Base-by-base conservation (phyloP, 2,797 vertebrate species). In the Acanthis flammea region DNA sequence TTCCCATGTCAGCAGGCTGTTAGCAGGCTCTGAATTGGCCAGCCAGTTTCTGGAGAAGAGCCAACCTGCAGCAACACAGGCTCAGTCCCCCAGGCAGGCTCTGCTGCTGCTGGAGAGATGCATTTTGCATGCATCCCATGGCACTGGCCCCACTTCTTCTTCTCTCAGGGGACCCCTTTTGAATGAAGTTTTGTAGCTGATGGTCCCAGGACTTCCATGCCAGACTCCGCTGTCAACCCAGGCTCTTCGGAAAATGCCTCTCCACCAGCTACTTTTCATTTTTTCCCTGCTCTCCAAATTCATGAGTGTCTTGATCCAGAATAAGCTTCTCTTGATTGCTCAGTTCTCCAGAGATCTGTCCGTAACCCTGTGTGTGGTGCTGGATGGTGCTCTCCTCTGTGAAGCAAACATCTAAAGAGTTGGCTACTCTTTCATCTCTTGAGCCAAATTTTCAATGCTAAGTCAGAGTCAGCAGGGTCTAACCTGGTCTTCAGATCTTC, bases 1-100 rank as follows among this genome's bases (percentile, higher is more conserved):
- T 95, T 96, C 91, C 91, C 51, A 33, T 62, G 82, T 94, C 94
- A 94, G 76, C 95, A 94, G 90, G 93, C 94, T 91, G 91, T 96
- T 96, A 91, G 94, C 85, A 94, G 89, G 62, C 79, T 96, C 91
- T 50, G 95, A 94, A 70, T 33, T 78, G 89, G 91, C 92, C 86
- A 76, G 10, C 19, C 0, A 0, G 23, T 66, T 92, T 72, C 85
- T 94, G 95, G 95, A 95, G 82, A 33, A 0, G 3, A 91, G 92
- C 92, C 95, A 96, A 66, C 15, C 50, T 3, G 86, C 91, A 83
- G 72, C 93, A 45, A 54, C 6, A 5, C 0, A 0, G 71, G 71
- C 67, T 88, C 18, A 2, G 71, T 45, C 41, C 84, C 62, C 21
- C 2, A 27, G 67, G 42, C 60, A 70, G 42, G 44, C 10, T 5